These are phyloP conservation scores for Sarcophaga variegata DNA, from an alignment of 2,888 invertebrate species.

Conservation along the genomic window DNA sequence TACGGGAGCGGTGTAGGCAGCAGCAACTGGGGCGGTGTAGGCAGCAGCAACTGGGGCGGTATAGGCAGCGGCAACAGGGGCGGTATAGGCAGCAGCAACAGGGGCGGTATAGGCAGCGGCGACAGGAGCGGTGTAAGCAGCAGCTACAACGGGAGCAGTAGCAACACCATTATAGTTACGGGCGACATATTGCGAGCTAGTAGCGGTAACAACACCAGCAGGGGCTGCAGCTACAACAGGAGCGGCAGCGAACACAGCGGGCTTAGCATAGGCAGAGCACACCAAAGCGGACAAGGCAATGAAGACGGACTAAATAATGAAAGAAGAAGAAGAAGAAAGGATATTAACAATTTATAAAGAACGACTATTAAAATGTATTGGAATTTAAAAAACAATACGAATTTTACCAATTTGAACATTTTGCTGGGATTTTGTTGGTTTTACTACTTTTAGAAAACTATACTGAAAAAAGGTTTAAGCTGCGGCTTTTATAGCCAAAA, in stretches of 20 bases:
- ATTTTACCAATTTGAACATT: conserved; percentile 78
- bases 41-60: conserved; percentile 69
- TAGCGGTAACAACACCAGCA: conserved; percentile 79
- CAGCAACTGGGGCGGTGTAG: neutral
- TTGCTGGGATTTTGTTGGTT: conserved; percentile 70
- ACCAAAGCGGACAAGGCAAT: conserved; percentile 80
- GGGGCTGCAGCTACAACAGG: conserved; percentile 68
- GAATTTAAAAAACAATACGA: conserved; percentile 17
- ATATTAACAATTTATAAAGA: conserved; percentile 20
- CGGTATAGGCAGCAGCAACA: conserved; percentile 61
- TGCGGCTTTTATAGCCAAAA: conserved; percentile 75
- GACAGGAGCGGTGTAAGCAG: conserved; percentile 71
- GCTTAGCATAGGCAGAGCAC: conserved; percentile 83
- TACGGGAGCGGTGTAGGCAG: conserved; percentile 30
- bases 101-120: conserved; percentile 69
- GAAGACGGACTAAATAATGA: conserved; percentile 78
- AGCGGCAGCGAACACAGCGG: conserved; percentile 74
- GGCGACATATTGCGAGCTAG: conserved; percentile 80
- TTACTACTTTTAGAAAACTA: conserved; percentile 57
- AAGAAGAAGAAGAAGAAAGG: conserved; percentile 16
- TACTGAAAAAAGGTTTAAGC: conserved; percentile 1
- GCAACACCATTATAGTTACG: conserved; percentile 75
- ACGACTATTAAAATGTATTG: conserved; percentile 31
- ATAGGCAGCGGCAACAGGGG: conserved; percentile 75
- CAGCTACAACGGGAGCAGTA: conserved; percentile 83